These are phyloP conservation scores for Cynodonichthys magdalenae DNA, from an alignment of 2,797 vertebrate species.

Conservation along the genomic window DNA sequence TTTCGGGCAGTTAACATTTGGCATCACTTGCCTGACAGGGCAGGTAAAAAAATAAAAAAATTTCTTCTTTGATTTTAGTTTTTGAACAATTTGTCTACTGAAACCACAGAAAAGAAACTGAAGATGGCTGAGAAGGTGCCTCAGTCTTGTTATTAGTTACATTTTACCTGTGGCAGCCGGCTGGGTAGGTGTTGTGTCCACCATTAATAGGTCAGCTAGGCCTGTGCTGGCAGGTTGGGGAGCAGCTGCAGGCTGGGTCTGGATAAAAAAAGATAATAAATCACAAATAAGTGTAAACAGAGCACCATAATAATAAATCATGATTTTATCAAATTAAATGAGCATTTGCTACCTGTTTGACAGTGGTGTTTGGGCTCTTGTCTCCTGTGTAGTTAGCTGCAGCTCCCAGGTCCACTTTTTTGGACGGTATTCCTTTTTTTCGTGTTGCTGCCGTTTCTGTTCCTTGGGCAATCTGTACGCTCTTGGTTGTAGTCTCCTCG, in stretches of 20 bases:
- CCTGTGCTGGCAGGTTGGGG: slow-evolving; percentile 82
- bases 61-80: slow-evolving; percentile 2
- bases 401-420: slow-evolving; percentile 94
- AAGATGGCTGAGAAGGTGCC: not conserved
- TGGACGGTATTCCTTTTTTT: slow-evolving; percentile 92
- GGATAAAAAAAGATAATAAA: slow-evolving; percentile 28
- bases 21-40: no score
- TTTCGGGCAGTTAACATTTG: no score
- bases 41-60: no score
- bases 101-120: slow-evolving; percentile 7
- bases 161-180: slow-evolving; percentile 81
- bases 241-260: slow-evolving; percentile 81
- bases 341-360: slow-evolving; percentile 80
- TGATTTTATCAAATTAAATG: not conserved
- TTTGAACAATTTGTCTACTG: not conserved
- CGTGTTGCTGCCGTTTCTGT: slow-evolving; percentile 93
- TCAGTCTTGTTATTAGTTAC: not conserved
- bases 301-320: not conserved
- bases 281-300: slow-evolving; percentile 2
- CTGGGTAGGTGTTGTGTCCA: slow-evolving; percentile 81
- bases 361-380: slow-evolving; percentile 75
- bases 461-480: slow-evolving; percentile 92
- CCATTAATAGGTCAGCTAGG: slow-evolving; percentile 90
- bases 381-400: slow-evolving; percentile 94
- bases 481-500: slow-evolving; percentile 94